Percentiles rank a stretch among this genome's conserved stretches.
These are phyloP conservation scores for Biston betularia DNA, from an alignment of 2,888 invertebrate genomes.

Conservation along the genomic window DNA sequence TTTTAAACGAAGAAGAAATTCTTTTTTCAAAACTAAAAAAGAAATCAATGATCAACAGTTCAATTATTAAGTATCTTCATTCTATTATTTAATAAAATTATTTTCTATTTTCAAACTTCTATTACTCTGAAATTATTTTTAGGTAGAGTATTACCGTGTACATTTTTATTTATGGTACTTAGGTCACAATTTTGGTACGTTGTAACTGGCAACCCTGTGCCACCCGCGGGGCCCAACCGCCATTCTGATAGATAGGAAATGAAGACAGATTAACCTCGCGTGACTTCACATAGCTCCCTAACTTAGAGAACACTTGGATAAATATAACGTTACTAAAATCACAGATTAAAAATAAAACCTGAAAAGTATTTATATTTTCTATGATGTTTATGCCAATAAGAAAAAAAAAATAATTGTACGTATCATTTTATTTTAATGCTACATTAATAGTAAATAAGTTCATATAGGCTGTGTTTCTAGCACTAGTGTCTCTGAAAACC, in stretches of 20 bases:
- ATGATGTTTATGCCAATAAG: too few relatives aligned
- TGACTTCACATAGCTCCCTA: conserved; percentile 72
- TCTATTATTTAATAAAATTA: too few relatives aligned
- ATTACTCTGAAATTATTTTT: background rate
- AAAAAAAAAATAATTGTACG: too few relatives aligned
- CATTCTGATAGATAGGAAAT: conserved; percentile 85
- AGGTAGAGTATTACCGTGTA: background rate
- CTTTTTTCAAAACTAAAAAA: too few relatives aligned
- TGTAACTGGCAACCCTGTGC: conserved; percentile 45
- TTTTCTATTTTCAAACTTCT: background rate
- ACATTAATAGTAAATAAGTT: too few relatives aligned
- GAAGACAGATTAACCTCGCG: conserved; percentile 84
- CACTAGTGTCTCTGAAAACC: too few relatives aligned
- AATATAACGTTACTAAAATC: conserved; percentile 58
- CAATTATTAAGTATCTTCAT: too few relatives aligned
- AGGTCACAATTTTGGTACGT: conserved; percentile 11
- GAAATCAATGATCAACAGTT: too few relatives aligned
- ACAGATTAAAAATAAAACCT: conserved; percentile 11
- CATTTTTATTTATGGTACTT: background rate
- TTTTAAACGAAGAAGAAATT: too few relatives aligned
- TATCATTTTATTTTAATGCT: too few relatives aligned
- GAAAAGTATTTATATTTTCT: conserved; percentile 7
- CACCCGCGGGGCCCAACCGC: conserved; percentile 63
- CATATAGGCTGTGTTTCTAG: too few relatives aligned
- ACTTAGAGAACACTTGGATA: conserved; percentile 56